A percentile compares a stretch with the other conserved stretches of the same genome.
phyloP scores from a whole-genome alignment of 1,140 invertebrate species.

The Proales similis region DNA sequence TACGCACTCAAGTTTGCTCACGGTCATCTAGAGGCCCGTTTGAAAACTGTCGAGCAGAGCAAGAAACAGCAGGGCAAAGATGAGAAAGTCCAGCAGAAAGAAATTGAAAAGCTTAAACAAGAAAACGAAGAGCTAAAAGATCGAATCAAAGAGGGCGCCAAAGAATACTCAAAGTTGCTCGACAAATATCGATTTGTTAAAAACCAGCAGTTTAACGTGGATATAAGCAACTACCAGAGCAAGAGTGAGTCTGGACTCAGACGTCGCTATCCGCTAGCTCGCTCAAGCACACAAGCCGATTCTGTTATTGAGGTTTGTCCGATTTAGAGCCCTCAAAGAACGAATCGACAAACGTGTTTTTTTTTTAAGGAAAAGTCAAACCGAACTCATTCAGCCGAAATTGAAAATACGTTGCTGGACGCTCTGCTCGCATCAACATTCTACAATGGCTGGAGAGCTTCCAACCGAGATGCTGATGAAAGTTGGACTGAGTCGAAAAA shows the following conservation, averaged over 20 bases:
- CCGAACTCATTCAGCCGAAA: background rate
- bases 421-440: slow-evolving; percentile 15
- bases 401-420: slow-evolving; percentile 18
- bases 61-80: background rate
- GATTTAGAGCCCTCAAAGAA: no score
- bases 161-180: slow-evolving; percentile 33
- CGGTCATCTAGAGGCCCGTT: background rate
- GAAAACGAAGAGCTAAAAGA: slow-evolving; percentile 33
- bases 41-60: background rate
- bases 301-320: no score
- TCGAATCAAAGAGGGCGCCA: slow-evolving; percentile 22
- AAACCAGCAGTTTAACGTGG: slow-evolving; percentile 28
- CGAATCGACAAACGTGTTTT: no score
- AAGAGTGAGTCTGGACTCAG: background rate
- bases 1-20: slow-evolving; percentile 32
- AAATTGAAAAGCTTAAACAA: background rate
- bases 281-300: no score
- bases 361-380: background rate
- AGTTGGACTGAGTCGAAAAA: no score
- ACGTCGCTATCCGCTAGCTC: background rate
- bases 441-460: no score
- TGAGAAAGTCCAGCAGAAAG: background rate
- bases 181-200: slow-evolving; percentile 29
- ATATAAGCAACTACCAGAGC: slow-evolving; percentile 11
- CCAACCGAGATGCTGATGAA: no score